Evolutionary conservation across 2,113 vertebrate species (phyloP), one percentile per base, ranked within the genome.

Genomic region (Sardina pilchardus): DNA sequence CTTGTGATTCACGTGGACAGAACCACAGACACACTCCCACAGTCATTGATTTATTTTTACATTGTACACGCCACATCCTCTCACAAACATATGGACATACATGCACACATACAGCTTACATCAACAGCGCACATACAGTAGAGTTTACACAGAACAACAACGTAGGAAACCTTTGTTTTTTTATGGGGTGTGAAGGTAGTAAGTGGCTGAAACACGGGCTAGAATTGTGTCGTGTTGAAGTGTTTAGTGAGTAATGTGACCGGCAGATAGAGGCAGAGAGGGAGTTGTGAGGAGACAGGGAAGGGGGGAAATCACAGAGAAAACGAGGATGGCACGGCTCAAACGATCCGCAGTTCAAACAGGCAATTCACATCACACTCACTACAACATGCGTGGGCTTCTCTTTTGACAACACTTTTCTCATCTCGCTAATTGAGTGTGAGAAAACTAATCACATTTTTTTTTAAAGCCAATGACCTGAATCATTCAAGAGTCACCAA

Each of bases 11-110:
- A 71, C 3, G 16, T 30, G 26, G 63, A 71, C 63, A 82, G 85
- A 6, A 43, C 82, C 84, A 84, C 78, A 88, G 24, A 21, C 56
- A 63, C 24, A 24, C 56, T n/a, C 4, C 56, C 16, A 30, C 7
- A 10, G 14, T 9, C 10, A 34, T 12, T 53, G 50, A 17, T 19
- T 17, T 53, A 53, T 17, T 4, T 71, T 71, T 14, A 71, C 14
- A 30, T 34, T 42, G 39, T 42, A 42, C 39, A 34, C 34, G 63
- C 9, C 63, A 71, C 63, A 71, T 34, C 63, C 63, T 12, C 10
- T 71, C 63, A 26, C n/a, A 84, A 71, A 86, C 42, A 83, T 83
- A 86, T 71, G 36, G 12, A 42, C 44, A 50, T 67, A 53, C 59
- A 67, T 26, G 24, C 56, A 63, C 56, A 63, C 6, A 9, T 6